These are phyloP conservation scores for Sminthurides aquaticus DNA, from an alignment of 2,888 invertebrate genomes.

Conservation along the genomic window DNA sequence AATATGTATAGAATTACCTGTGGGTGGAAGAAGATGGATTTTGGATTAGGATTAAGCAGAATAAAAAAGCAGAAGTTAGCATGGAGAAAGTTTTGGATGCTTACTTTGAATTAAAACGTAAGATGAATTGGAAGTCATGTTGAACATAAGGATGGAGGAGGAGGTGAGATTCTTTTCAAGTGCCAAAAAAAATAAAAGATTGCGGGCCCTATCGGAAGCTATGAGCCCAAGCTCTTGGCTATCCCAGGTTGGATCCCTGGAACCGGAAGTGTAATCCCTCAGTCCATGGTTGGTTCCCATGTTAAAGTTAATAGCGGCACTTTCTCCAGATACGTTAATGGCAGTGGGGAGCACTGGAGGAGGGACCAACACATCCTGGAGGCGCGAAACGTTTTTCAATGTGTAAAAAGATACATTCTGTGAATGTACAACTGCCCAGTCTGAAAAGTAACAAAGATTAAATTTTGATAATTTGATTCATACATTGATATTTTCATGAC, in stretches of 20 bases:
- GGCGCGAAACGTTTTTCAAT: background rate
- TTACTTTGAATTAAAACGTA: conserved; percentile 9
- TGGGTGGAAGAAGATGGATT: too few relatives aligned
- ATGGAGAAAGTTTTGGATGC: too few relatives aligned
- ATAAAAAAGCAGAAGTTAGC: too few relatives aligned
- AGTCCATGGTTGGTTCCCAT: background rate
- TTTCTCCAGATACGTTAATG: background rate
- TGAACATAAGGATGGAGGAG: conserved; percentile 15
- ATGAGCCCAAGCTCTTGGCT: conserved; percentile 7
- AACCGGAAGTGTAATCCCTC: background rate
- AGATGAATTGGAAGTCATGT: conserved; percentile 10
- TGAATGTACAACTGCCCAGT: background rate
- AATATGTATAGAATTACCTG: background rate
- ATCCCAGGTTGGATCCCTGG: background rate
- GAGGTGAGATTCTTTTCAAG: conserved; percentile 5
- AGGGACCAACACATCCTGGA: background rate
- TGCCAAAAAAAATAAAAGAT: conserved; percentile 19
- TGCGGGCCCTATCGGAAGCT: conserved; percentile 13
- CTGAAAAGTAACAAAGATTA: background rate
- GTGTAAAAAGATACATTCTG: background rate
- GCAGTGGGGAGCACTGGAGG: background rate
- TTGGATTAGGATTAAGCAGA: too few relatives aligned
- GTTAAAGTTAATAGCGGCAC: background rate
- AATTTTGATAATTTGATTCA: too few relatives aligned
- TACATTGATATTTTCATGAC: too few relatives aligned